Percentiles rank a stretch among this genome's conserved stretches.
Conservation (phyloP, 2,113 vertebrate genomes). For the Mystacornis crossleyi region DNA sequence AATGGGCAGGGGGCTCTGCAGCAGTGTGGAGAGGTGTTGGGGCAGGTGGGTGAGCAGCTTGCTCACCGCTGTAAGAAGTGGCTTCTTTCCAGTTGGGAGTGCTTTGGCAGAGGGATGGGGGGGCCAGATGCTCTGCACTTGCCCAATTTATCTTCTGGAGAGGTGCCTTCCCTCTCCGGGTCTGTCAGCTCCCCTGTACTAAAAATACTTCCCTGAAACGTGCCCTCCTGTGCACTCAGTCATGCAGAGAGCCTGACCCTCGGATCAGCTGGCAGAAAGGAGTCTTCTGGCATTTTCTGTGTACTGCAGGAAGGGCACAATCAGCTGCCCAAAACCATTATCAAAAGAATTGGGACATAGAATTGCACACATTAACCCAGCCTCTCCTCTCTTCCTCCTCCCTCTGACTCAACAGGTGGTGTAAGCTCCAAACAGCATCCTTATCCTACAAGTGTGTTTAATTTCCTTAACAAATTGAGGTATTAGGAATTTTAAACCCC, state of each 20-base stretch:
- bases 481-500: not conserved
- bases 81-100: not conserved
- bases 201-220: not conserved
- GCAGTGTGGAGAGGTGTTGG: rapidly evolving
- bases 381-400: slow-evolving; percentile 23
- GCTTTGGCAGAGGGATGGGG: not conserved
- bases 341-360: slow-evolving; percentile 25
- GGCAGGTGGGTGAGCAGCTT: not conserved
- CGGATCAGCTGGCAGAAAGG: not conserved
- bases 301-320: slow-evolving; percentile 3
- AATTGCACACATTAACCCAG: not conserved
- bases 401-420: slow-evolving; percentile 49
- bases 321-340: not conserved
- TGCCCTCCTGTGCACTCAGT: not conserved
- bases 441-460: not conserved
- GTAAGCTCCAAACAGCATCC: slow-evolving; percentile 6
- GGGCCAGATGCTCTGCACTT: not conserved
- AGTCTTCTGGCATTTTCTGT: not conserved
- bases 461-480: not conserved
- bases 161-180: not conserved
- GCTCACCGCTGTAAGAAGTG: not conserved
- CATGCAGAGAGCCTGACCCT: not conserved
- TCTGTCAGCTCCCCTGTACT: not conserved
- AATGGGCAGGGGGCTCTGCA: not conserved
- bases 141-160: not conserved